Conservation (phyloP, 2,113 vertebrate genomes). For the Epinephelus moara region DNA sequence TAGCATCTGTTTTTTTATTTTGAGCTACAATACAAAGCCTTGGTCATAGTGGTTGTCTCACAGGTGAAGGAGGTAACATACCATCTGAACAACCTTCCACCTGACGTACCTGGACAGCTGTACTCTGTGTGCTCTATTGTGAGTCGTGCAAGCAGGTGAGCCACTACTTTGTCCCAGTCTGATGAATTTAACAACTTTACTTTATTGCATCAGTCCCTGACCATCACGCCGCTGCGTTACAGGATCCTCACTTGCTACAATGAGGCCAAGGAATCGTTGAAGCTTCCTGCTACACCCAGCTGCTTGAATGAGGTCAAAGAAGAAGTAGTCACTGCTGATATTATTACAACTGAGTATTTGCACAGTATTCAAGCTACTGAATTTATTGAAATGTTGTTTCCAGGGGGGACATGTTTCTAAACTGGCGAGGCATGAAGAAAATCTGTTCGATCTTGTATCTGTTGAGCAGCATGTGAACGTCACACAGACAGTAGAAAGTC, state of each 20-base stretch:
- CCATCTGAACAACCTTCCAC: conserved; percentile 81
- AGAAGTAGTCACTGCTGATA: background rate
- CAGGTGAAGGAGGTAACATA: conserved; percentile 79
- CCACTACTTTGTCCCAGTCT: background rate
- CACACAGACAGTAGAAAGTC: conserved; percentile 36
- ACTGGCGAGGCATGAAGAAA: conserved; percentile 31
- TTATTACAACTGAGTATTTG: background rate
- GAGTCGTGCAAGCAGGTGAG: conserved; percentile 80
- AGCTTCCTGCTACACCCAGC: conserved; percentile 51
- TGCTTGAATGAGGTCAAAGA: conserved; percentile 73
- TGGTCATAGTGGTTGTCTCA: background rate
- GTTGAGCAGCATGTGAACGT: conserved; percentile 9
- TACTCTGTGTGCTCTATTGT: conserved; percentile 78
- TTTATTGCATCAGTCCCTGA: background rate
- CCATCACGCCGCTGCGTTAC: conserved; percentile 3
- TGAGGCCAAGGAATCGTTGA: conserved; percentile 69
- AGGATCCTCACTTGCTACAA: conserved; percentile 80
- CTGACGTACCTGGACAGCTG: conserved; percentile 76
- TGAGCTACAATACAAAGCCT: background rate
- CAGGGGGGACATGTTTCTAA: conserved; percentile 56
- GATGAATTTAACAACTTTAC: background rate
- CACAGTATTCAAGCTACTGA: background rate
- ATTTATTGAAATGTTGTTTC: conserved; percentile 4
- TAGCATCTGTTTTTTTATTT: background rate
- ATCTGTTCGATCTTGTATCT: background rate